Evolutionary conservation across 2,888 invertebrate species (phyloP).

Genomic region (Drepanosiphum platanoidis): DNA sequence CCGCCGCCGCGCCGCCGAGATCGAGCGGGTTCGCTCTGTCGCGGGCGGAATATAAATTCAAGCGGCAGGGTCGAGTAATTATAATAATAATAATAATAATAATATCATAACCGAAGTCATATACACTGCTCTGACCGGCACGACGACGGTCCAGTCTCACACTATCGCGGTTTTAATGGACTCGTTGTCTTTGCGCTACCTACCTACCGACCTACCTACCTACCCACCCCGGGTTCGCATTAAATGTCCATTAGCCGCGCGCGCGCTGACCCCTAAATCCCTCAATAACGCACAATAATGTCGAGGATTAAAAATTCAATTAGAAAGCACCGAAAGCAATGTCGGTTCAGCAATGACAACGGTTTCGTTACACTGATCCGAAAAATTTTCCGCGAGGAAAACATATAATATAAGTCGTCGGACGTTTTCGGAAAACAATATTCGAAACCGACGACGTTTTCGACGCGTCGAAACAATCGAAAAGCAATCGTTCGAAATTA

Average conservation of each 20-base stretch:
- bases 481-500: too few relatives aligned
- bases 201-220: too few relatives aligned
- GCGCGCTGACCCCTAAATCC: neutral
- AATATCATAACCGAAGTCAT: too few relatives aligned
- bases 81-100: slow-evolving; percentile 7
- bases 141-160: slow-evolving; percentile 5
- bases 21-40: neutral
- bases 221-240: neutral
- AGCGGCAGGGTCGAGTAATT: neutral
- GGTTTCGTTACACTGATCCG: too few relatives aligned
- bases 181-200: neutral
- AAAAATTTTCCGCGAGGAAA: too few relatives aligned
- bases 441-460: too few relatives aligned
- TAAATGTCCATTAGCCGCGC: neutral
- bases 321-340: neutral
- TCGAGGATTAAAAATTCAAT: neutral
- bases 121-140: too few relatives aligned
- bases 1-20: too few relatives aligned
- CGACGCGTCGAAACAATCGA: too few relatives aligned
- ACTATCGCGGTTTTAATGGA: neutral
- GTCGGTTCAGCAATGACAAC: too few relatives aligned
- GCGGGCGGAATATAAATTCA: neutral
- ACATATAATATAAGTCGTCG: too few relatives aligned
- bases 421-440: too few relatives aligned
- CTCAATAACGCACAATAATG: neutral